Conservation (phyloP, 1,140 invertebrate species). For the Anastrepha ludens region DNA sequence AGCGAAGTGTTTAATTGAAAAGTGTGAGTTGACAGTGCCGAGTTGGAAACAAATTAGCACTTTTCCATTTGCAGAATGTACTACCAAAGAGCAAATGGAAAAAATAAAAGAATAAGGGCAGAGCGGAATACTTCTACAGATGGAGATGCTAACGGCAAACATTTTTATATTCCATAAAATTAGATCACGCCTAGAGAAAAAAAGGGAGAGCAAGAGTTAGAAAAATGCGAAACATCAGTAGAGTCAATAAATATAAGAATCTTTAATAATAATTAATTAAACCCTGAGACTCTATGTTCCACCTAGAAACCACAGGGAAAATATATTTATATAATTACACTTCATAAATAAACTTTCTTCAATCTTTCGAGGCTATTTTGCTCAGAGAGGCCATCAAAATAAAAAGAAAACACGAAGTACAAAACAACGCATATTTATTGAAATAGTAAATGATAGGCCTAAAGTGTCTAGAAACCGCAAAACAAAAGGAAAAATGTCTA, state of each 20-base stretch:
- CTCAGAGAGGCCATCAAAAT: not conserved
- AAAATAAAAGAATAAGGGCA: not conserved
- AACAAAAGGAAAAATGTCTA: too few relatives aligned
- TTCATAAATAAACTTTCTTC: too few relatives aligned
- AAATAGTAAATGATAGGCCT: too few relatives aligned
- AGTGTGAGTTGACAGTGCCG: not conserved
- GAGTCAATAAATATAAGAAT: too few relatives aligned
- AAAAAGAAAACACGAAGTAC: not conserved
- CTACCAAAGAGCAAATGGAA: not conserved
- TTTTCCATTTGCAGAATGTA: too few relatives aligned
- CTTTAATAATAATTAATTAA: too few relatives aligned
- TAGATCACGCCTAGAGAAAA: not conserved
- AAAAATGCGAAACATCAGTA: too few relatives aligned
- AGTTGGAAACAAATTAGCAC: not conserved
- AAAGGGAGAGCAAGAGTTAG: not conserved
- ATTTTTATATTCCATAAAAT: not conserved
- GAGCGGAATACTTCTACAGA: not conserved
- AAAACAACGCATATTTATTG: not conserved
- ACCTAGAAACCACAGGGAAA: too few relatives aligned
- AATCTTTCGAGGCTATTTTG: too few relatives aligned
- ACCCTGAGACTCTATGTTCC: too few relatives aligned
- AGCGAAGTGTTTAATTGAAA: conserved; percentile 14
- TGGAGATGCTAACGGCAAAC: not conserved
- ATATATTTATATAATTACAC: too few relatives aligned
- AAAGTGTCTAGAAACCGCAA: too few relatives aligned